A percentile compares a stretch with the other conserved stretches of the same genome.
These are phyloP conservation scores for Pollicipes pollicipes DNA, from an alignment of 1,140 invertebrate genomes.

Conservation along the genomic window DNA sequence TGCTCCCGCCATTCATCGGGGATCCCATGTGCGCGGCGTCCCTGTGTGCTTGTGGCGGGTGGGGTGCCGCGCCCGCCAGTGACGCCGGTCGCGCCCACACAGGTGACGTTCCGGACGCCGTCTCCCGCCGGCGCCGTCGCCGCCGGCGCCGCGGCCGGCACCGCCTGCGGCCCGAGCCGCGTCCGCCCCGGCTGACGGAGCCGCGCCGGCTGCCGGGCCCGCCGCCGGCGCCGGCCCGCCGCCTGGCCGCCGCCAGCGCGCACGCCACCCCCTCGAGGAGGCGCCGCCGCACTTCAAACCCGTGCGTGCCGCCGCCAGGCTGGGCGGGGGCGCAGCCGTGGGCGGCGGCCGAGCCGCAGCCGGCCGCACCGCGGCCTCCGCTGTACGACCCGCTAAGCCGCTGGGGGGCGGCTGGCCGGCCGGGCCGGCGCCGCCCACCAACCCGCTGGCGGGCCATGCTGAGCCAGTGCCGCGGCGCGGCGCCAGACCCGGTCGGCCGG, in stretches of 20 bases:
- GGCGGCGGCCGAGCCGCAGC: not conserved
- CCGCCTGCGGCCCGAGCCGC: conserved; percentile 20
- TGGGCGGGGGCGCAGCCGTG: not conserved
- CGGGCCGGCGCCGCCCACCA: not conserved
- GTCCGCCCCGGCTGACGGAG: too few relatives aligned
- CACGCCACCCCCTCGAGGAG: not conserved
- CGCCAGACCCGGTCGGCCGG: not conserved
- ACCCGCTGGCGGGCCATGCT: not conserved
- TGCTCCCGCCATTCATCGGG: too few relatives aligned
- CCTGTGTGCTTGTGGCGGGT: too few relatives aligned
- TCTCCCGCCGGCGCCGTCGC: conserved; percentile 55
- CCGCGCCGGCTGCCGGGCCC: too few relatives aligned
- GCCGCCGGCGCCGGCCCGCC: too few relatives aligned
- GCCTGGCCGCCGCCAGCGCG: not conserved
- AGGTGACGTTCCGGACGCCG: conserved; percentile 11
- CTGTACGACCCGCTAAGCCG: not conserved
- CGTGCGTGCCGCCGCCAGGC: not conserved
- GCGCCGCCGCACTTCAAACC: not conserved
- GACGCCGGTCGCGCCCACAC: too few relatives aligned
- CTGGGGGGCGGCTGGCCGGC: not conserved
- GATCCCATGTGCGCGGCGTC: too few relatives aligned
- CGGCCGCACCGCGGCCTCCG: too few relatives aligned
- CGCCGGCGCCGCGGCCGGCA: conserved; percentile 50
- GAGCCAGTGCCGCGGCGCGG: not conserved
- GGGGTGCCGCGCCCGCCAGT: too few relatives aligned